phyloP scores from a whole-genome alignment of 35 echinoderm and acorn worm genomes.

The Nesometra sesokonis region DNA sequence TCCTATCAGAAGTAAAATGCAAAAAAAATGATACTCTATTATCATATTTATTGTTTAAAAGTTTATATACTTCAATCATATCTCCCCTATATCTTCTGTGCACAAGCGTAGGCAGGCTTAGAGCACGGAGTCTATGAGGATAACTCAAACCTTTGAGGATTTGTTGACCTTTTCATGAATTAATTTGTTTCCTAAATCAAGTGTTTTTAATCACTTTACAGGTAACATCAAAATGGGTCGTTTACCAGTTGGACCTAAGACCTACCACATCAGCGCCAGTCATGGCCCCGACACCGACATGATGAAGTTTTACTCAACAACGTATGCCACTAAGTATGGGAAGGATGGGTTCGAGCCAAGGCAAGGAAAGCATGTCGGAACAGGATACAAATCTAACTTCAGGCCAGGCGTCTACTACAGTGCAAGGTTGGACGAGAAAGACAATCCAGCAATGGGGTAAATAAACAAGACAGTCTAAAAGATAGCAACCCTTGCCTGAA shows the following conservation, averaged over 20 bases:
- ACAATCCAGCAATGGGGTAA: constrained; percentile 97
- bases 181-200: no score
- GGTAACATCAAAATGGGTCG: constrained; percentile 38
- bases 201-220: no score
- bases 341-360: constrained; percentile 56
- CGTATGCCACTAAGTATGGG: constrained; percentile 57
- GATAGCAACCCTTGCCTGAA: background rate
- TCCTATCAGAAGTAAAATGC: no score
- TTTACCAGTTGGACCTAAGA: constrained; percentile 63
- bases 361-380: constrained; percentile 82
- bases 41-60: no score
- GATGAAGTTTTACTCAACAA: constrained; percentile 98
- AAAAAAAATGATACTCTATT: no score
- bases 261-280: constrained; percentile 66
- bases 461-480: background rate
- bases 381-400: constrained; percentile 94
- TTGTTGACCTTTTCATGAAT: no score
- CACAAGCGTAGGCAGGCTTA: no score
- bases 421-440: constrained; percentile 55
- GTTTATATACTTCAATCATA: no score
- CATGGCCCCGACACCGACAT: constrained; percentile 85
- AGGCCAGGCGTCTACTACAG: constrained; percentile 97
- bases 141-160: no score
- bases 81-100: no score
- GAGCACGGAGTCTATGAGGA: no score